Percentiles rank a stretch among this genome's conserved stretches.
Conservation (phyloP, 2,113 vertebrate genomes). For the Pundamilia nyererei region DNA sequence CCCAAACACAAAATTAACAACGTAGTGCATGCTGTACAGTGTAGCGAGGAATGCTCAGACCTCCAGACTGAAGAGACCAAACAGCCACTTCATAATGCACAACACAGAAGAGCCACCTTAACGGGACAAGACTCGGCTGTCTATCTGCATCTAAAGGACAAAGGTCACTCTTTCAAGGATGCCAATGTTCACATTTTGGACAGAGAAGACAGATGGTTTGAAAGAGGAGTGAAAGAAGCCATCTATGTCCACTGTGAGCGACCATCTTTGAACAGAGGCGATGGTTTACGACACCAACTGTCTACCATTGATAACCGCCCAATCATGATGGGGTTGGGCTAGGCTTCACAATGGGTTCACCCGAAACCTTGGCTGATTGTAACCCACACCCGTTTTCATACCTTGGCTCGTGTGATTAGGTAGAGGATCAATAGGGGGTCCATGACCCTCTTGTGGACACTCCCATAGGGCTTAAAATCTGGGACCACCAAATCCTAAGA, state of each 20-base stretch:
- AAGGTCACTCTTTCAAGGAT: not conserved
- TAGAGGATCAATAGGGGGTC: not conserved
- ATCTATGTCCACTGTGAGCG: not conserved
- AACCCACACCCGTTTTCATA: not conserved
- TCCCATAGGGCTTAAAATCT: not conserved
- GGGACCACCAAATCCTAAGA: not conserved
- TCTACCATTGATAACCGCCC: fast-evolving
- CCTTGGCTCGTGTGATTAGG: not conserved
- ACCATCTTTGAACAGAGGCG: not conserved
- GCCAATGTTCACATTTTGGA: not conserved
- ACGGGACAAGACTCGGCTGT: not conserved
- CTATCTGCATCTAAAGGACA: not conserved
- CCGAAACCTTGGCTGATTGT: not conserved
- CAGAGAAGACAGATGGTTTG: not conserved
- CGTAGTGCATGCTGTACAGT: not conserved
- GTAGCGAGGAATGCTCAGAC: not conserved
- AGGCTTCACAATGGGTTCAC: not conserved
- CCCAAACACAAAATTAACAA: not conserved
- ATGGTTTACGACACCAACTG: not conserved
- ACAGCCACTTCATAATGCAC: not conserved
- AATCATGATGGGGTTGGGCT: not conserved
- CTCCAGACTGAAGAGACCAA: not conserved
- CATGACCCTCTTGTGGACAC: not conserved
- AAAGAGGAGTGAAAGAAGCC: not conserved
- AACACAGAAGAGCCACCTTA: not conserved